Conservation (phyloP, 2,113 vertebrate genomes). For the Vimba vimba region DNA sequence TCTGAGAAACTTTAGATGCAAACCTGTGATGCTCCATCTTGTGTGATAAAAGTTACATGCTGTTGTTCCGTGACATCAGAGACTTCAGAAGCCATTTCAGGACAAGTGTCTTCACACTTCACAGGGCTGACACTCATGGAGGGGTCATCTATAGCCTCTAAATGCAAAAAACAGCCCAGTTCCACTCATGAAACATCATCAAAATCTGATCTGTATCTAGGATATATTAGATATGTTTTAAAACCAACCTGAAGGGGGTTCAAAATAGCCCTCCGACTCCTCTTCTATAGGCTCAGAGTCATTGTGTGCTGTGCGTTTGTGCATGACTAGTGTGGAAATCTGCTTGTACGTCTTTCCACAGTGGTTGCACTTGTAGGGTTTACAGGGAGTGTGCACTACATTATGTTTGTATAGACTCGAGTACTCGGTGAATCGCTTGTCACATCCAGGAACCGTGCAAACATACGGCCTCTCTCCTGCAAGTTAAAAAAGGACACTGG, state of each 20-base stretch:
- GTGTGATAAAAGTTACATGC: conserved; percentile 91
- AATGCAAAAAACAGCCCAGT: neutral
- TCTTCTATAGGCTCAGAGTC: conserved; percentile 97
- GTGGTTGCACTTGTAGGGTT: conserved; percentile 98
- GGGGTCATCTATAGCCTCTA: conserved; percentile 90
- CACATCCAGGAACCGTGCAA: conserved; percentile 95
- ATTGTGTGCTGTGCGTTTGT: conserved; percentile 94
- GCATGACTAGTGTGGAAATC: conserved; percentile 96
- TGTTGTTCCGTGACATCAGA: conserved; percentile 83
- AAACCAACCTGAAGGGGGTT: conserved; percentile 85
- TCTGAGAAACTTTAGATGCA: neutral
- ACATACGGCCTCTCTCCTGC: conserved; percentile 97
- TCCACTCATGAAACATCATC: neutral
- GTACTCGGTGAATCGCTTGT: conserved; percentile 98
- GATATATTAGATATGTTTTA: neutral
- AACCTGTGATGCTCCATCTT: conserved; percentile 92
- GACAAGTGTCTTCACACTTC: conserved; percentile 85
- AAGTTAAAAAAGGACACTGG: neutral
- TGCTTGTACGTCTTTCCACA: conserved; percentile 98
- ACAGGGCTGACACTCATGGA: conserved; percentile 84
- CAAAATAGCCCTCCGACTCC: conserved; percentile 93
- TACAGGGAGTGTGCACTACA: conserved; percentile 96
- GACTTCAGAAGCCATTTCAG: conserved; percentile 83
- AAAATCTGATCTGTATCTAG: neutral
- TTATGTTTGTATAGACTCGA: conserved; percentile 99